Evolutionary conservation across 2,888 invertebrate species (phyloP), one percentile per base, ranked within the genome.

Genomic region (Ellobium chinense): DNA sequence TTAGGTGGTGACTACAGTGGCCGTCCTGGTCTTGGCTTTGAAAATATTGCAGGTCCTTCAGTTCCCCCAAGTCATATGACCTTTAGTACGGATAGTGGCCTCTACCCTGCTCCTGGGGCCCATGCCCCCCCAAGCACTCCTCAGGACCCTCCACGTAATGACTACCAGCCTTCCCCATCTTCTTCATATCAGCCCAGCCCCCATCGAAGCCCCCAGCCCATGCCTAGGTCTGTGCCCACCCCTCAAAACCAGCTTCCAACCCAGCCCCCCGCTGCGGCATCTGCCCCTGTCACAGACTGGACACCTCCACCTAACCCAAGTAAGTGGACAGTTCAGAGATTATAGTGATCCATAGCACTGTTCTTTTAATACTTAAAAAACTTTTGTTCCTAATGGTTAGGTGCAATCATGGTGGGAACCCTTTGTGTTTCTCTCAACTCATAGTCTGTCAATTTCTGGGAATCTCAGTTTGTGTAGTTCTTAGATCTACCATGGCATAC

Each of bases 301-400:
- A 86, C 82, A 46, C 90, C 90, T 24, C 88, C 88, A 1, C 76
- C 85, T 12, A 89, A 88, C 82, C 84, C 89, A 74, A 81, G 89
- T 89, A 81, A 82, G 86, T 81, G 18, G n/a, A n/a, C n/a, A n/a
- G n/a, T n/a, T n/a, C n/a, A n/a, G n/a, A n/a, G n/a, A n/a, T n/a
- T n/a, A n/a, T n/a, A n/a, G n/a, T n/a, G n/a, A n/a, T n/a, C n/a
- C n/a, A n/a, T n/a, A n/a, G n/a, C n/a, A n/a, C n/a, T n/a, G n/a
- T n/a, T n/a, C n/a, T n/a, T n/a, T n/a, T n/a, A n/a, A n/a, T n/a
- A n/a, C n/a, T n/a, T n/a, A n/a, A n/a, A n/a, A n/a, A n/a, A n/a
- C n/a, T n/a, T n/a, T n/a, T n/a, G n/a, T n/a, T n/a, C n/a, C n/a
- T n/a, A n/a, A n/a, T n/a, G n/a, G n/a, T n/a, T n/a, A n/a, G n/a